phyloP scores from a whole-genome alignment of 2,113 vertebrate genomes.

The Otus sunia region DNA sequence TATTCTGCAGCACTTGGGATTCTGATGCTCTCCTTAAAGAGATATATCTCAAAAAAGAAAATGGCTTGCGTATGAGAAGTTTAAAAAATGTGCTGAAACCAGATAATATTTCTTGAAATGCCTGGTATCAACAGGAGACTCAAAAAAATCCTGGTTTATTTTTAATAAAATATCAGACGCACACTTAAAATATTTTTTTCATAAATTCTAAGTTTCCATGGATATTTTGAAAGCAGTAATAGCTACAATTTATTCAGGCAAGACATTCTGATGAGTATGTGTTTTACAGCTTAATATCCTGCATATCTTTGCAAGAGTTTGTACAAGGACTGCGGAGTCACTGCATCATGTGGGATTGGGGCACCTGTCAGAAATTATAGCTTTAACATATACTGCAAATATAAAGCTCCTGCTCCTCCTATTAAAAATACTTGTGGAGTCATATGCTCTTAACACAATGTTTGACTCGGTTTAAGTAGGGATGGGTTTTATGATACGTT shows the following conservation, averaged over 20 bases:
- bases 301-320: neutral
- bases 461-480: neutral
- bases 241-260: neutral
- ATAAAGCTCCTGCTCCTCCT: neutral
- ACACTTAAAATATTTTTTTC: neutral
- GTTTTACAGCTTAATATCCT: neutral
- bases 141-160: neutral
- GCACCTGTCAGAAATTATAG: neutral
- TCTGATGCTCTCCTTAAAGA: slow-evolving; percentile 12
- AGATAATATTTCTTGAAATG: neutral
- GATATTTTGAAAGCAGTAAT: neutral
- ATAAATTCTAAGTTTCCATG: neutral
- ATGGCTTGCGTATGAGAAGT: neutral
- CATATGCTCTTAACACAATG: neutral
- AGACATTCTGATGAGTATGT: neutral
- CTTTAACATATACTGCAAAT: neutral
- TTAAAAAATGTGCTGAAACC: neutral
- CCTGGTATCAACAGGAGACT: neutral
- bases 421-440: neutral
- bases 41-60: neutral
- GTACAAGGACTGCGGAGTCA: neutral
- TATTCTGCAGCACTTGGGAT: slow-evolving; percentile 1
- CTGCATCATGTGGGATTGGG: neutral
- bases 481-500: neutral
- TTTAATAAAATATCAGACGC: neutral